Evolutionary conservation across 2,797 vertebrate genomes (phyloP), one percentile per base, ranked within the genome.

Genomic region (Chromobotia macracanthus): DNA sequence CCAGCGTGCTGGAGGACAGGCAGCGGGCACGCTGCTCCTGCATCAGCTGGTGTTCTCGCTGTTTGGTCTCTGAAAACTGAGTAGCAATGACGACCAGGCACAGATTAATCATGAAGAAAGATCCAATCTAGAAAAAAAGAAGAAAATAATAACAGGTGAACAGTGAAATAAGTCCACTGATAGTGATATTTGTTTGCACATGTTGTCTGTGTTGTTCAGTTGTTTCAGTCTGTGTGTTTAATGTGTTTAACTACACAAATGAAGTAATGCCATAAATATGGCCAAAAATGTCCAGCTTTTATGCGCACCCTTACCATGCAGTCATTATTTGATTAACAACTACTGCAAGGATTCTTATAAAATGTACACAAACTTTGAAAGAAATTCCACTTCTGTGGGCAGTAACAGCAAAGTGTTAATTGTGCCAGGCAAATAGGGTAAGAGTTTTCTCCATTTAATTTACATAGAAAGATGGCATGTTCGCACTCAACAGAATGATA

Each of bases 31-130:
- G 88, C 86, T 98, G 97, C 90, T 99, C 96, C 92, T 98, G 95
- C 97, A 99, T 99, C 91, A 99, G 92, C 90, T 97, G 97, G 88
- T 99, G 96, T 87, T 99, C 97, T 50, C 97, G 90, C 89, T 99
- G 97, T 91, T 99, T n/a, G n/a, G n/a, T n/a, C n/a, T n/a, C n/a
- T n/a, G n/a, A n/a, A n/a, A n/a, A n/a, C n/a, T n/a, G n/a, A n/a
- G n/a, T n/a, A n/a, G n/a, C n/a, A n/a, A n/a, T n/a, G n/a, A n/a
- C n/a, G n/a, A n/a, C n/a, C n/a, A n/a, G n/a, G n/a, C n/a, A n/a
- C n/a, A n/a, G n/a, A n/a, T n/a, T n/a, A n/a, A n/a, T n/a, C n/a
- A n/a, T 99, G 95, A 99, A 98, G 93, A 99, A 99, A 44, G 97
- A 99, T 77, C 97, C 97, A 72, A 99, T 96, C 97, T 98, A 89